phyloP scores from a whole-genome alignment of 2,113 vertebrate species.

The Brachypteracias leptosomus region DNA sequence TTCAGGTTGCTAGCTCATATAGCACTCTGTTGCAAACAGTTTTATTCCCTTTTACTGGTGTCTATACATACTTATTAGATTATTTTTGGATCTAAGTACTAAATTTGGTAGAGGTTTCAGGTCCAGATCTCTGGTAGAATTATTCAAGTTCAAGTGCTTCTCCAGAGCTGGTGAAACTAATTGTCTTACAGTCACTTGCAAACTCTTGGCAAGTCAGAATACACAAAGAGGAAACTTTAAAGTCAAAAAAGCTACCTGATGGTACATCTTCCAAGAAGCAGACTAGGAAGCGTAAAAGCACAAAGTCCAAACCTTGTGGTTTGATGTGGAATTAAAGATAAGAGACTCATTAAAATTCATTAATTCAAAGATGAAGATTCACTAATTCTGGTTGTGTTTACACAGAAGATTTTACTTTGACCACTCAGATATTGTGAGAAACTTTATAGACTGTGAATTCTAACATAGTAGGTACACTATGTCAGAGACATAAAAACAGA shows the following conservation, averaged over 20 bases:
- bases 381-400: not conserved
- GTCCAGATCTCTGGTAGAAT: not conserved
- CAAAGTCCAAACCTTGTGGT: not conserved
- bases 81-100: not conserved
- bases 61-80: not conserved
- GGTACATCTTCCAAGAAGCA: not conserved
- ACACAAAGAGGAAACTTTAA: not conserved
- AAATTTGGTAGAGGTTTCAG: not conserved
- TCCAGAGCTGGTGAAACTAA: not conserved
- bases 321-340: not conserved
- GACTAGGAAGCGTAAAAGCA: not conserved
- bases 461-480: not conserved
- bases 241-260: not conserved
- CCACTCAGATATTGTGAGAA: not conserved
- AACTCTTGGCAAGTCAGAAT: not conserved
- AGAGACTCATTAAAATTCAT: not conserved
- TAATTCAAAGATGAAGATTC: not conserved
- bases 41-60: not conserved
- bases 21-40: not conserved
- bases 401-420: not conserved
- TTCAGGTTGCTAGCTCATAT: not conserved
- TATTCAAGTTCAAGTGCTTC: not conserved
- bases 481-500: not conserved
- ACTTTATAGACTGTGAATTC: not conserved
- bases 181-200: not conserved